phyloP scores from a whole-genome alignment of 2,113 vertebrate genomes.

The Genyomyrus donnyi region DNA sequence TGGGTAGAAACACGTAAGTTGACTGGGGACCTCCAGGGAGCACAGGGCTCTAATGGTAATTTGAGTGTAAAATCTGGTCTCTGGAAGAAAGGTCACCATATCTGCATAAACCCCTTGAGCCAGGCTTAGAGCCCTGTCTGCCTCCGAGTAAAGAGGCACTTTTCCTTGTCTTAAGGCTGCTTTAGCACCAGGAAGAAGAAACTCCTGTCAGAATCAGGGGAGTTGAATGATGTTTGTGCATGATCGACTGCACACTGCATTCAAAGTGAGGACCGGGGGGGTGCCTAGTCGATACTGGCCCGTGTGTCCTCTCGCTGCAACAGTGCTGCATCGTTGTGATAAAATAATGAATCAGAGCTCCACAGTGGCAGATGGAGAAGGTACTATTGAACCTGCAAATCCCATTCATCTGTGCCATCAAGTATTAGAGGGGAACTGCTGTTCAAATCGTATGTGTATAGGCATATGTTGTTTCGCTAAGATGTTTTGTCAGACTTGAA shows the following conservation, averaged over 20 bases:
- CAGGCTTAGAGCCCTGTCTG: constrained; percentile 76
- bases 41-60: constrained; percentile 79
- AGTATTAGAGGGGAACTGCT: constrained; percentile 57
- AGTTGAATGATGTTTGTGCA: constrained; percentile 59
- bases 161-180: constrained; percentile 62
- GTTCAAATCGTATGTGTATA: constrained; percentile 47
- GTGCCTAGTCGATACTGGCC: constrained; percentile 69
- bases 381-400: constrained; percentile 62
- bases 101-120: constrained; percentile 88
- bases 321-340: constrained; percentile 54
- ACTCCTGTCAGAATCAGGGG: constrained; percentile 60
- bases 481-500: constrained; percentile 48
- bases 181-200: constrained; percentile 68
- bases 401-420: constrained; percentile 69
- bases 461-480: constrained; percentile 64
- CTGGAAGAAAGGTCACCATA: constrained; percentile 90
- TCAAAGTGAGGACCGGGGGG: constrained; percentile 70
- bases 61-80: constrained; percentile 91
- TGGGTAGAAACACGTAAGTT: constrained; percentile 58
- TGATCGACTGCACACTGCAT: constrained; percentile 71
- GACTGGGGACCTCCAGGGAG: constrained; percentile 65
- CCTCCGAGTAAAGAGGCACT: constrained; percentile 66
- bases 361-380: constrained; percentile 72
- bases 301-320: constrained; percentile 39
- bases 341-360: constrained; percentile 70